These are phyloP conservation scores for Zosterops borbonicus DNA, from an alignment of 2,113 vertebrate genomes.

Conservation along the genomic window DNA sequence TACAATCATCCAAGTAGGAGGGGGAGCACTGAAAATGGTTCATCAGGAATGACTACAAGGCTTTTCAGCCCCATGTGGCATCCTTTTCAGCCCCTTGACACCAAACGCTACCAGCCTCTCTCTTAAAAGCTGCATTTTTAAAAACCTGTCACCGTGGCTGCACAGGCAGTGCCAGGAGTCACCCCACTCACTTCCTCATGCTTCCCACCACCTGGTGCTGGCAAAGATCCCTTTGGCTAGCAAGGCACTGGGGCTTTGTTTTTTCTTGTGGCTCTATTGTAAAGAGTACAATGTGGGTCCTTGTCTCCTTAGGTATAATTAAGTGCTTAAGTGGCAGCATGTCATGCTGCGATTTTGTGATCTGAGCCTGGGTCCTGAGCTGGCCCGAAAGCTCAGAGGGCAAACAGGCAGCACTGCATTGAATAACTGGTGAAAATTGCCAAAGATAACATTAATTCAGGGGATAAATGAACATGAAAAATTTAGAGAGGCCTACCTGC, in stretches of 20 bases:
- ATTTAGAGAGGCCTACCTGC: background rate
- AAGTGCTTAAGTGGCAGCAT: conserved; percentile 32
- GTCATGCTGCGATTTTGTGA: background rate
- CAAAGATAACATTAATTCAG: background rate
- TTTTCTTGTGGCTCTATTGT: conserved; percentile 53
- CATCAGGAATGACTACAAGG: conserved; percentile 21
- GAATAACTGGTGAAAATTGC: background rate
- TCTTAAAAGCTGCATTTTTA: conserved; percentile 26
- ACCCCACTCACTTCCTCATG: conserved; percentile 6
- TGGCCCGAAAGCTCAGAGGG: background rate
- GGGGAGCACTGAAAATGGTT: conserved; percentile 14
- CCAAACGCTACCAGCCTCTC: background rate
- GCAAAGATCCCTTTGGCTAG: conserved; percentile 38
- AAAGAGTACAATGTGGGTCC: conserved; percentile 15
- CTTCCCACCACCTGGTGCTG: conserved; percentile 42
- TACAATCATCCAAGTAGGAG: background rate
- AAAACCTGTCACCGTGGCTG: background rate
- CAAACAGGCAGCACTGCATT: background rate
- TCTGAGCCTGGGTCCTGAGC: background rate
- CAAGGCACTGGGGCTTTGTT: conserved; percentile 29
- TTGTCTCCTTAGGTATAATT: conserved; percentile 22
- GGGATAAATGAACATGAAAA: background rate
- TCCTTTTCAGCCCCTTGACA: conserved; percentile 48
- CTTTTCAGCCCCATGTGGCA: conserved; percentile 35
- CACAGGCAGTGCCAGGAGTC: background rate